Evolutionary conservation across 2,113 vertebrate species (phyloP), one percentile per base, ranked within the genome.

Genomic region (Cebidichthys violaceus): DNA sequence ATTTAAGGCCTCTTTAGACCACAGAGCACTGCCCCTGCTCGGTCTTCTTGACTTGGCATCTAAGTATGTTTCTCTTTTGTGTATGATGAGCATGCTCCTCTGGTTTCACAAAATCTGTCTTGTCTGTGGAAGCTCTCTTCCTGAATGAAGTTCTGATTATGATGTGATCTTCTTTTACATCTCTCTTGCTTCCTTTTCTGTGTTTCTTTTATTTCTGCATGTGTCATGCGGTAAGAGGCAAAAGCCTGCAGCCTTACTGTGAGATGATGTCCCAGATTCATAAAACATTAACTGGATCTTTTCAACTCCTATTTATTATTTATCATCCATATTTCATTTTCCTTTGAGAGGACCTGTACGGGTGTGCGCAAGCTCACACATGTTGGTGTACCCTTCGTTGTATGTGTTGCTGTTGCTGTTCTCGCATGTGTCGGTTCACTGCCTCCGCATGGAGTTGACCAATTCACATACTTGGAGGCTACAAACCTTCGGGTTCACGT

Each of bases 201-300:
- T 89, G 67, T 81, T 62, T 85, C 79, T 89, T 89, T 90, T 88
- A 72, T 86, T 90, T 77, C 78, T 89, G 89, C 77, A 86, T 85
- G 88, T 92, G 93, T 92, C 92, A 90, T 60, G 82, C 92, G 82
- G 90, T 77, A 91, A 87, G 76, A 91, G 84, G 90, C 80, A 86
- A 87, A 91, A 86, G 88, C 88, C 86, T 91, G 90, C 92, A 95
- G 92, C 88, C 89, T 89, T 77, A 91, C 83, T 90, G 89, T 90
- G 90, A 92, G 89, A 93, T 93, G 92, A 94, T 94, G 92, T 95
- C 93, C 91, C 90, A 93, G 89, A 94, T 94, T 95, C 92, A 94
- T 94, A 86, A 95, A 95, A 95, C 93, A 95, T 95, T 94, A 92
- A 95, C 89, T 81, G 86, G 85, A 89, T 92, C 94, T 93, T 94